Evolutionary conservation across 1,140 invertebrate species (phyloP), one percentile per base, ranked within the genome.

Genomic region (Zelostemma sp.): DNA sequence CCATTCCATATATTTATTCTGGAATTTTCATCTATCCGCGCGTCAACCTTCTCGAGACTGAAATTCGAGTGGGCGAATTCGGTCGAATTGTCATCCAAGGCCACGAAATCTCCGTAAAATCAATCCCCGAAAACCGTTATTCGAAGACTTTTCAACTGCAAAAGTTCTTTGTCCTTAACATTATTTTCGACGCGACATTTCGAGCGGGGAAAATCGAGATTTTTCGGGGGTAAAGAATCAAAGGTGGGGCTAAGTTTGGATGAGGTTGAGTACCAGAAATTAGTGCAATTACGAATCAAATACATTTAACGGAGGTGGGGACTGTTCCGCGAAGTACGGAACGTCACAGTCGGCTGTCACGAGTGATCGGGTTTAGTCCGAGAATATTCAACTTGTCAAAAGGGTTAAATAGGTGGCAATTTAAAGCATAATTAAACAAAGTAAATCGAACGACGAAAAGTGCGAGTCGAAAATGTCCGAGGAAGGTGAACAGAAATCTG

Each of bases 251-350:
- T 56, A 1, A 28, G 50, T 38, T 31, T 45, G 55, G 25, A 41
- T 46, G 66, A 74, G 69, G 68, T 74, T 68, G 62, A 63, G 67
- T 72, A 70, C 53, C 55, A 73, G 65, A 73, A 77, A 77, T 78
- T 77, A 77, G 70, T 61, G 68, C 75, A 79, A 77, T 77, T 79
- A 72, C 72, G 69, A 75, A 75, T 74, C 68, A 78, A 78, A 72
- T 72, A 71, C 57, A 72, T 56, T 74, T 71, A 68, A 63, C 38
- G 33, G 46, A 16, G 67, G 75, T 71, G 72, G 74, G 74, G 73
- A 69, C 38, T 31, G 17, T 33, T 54, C 60, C 38, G 35, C 19
- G 12, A 40, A 41, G 25, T 33, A 55, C 50, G 41, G 38, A 38
- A 45, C 48, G 63, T 21, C 46, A 31, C 40, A 40, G 33, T 19